Evolutionary conservation across 2,888 invertebrate species (phyloP).

Genomic region (Aromia moschata): DNA sequence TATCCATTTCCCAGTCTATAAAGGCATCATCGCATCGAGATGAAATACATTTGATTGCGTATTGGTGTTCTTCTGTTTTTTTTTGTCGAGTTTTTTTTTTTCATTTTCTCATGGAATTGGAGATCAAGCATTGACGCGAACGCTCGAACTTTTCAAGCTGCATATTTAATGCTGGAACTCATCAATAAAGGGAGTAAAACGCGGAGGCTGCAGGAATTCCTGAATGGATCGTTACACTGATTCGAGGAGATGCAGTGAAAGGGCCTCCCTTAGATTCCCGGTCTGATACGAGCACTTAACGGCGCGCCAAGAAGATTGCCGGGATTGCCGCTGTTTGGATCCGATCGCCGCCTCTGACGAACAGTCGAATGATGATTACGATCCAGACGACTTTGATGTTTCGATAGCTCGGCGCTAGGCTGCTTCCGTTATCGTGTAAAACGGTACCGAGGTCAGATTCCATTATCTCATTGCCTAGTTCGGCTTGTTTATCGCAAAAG

Average conservation of each 20-base stretch:
- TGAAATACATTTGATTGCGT: no score
- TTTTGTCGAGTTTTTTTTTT: no score
- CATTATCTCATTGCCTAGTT: neutral
- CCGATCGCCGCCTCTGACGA: slow-evolving; percentile 9
- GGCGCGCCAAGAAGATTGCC: slow-evolving; percentile 19
- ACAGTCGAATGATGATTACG: slow-evolving; percentile 11
- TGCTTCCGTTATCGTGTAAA: slow-evolving; percentile 2
- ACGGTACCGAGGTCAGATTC: neutral
- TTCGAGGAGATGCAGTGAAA: slow-evolving; percentile 22
- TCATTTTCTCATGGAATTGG: no score
- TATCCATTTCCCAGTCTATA: no score
- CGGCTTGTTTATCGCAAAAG: neutral
- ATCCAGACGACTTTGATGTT: slow-evolving; percentile 14
- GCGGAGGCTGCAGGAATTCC: slow-evolving; percentile 26
- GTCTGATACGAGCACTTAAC: slow-evolving; percentile 22
- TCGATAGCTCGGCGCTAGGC: neutral
- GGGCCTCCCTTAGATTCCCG: slow-evolving; percentile 17
- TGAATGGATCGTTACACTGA: slow-evolving; percentile 25
- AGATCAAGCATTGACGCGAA: no score
- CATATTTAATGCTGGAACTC: slow-evolving; percentile 24
- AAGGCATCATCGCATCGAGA: no score
- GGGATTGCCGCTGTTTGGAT: slow-evolving; percentile 20
- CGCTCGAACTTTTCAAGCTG: slow-evolving; percentile 16
- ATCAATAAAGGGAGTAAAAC: slow-evolving; percentile 20
- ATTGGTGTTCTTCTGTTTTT: no score